Evolutionary conservation across 2,888 invertebrate species (phyloP).

Genomic region (Nemoura dubitans): DNA sequence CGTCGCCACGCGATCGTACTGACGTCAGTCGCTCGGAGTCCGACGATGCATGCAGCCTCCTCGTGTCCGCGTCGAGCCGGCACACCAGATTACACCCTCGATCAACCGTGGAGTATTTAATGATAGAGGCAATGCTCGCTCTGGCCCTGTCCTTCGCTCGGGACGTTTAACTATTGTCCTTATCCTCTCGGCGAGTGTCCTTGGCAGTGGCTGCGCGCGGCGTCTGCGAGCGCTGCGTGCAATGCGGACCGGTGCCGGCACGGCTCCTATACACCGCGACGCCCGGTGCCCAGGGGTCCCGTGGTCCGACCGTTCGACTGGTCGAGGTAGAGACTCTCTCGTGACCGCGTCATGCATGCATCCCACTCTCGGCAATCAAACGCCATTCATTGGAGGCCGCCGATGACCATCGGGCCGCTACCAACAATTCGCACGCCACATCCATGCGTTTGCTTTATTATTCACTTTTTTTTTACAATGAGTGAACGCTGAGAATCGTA

Average conservation of each 20-base stretch:
- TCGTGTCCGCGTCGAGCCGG: background rate
- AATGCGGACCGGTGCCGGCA: too few relatives aligned
- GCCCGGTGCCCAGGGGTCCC: constrained; percentile 13
- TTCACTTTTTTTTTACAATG: constrained; percentile 25
- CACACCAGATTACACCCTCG: constrained; percentile 34
- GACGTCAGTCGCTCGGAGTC: background rate
- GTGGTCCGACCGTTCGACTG: background rate
- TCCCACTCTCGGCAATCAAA: background rate
- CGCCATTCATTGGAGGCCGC: background rate
- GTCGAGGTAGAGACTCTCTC: too few relatives aligned
- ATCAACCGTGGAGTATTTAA: constrained; percentile 30
- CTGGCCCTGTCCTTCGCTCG: constrained; percentile 22
- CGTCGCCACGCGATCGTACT: background rate
- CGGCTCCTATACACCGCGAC: too few relatives aligned
- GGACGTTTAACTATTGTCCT: constrained; percentile 42
- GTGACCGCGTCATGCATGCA: background rate
- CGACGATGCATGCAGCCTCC: background rate
- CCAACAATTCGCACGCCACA: background rate
- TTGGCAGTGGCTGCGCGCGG: constrained; percentile 14
- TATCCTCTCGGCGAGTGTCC: background rate
- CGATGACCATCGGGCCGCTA: background rate
- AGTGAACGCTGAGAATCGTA: constrained; percentile 3
- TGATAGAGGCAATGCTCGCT: constrained; percentile 28
- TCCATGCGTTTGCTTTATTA: background rate
- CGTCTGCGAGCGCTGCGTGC: too few relatives aligned